Evolutionary conservation across 2,797 vertebrate genomes (phyloP).

Genomic region (Neostethus bicornis): DNA sequence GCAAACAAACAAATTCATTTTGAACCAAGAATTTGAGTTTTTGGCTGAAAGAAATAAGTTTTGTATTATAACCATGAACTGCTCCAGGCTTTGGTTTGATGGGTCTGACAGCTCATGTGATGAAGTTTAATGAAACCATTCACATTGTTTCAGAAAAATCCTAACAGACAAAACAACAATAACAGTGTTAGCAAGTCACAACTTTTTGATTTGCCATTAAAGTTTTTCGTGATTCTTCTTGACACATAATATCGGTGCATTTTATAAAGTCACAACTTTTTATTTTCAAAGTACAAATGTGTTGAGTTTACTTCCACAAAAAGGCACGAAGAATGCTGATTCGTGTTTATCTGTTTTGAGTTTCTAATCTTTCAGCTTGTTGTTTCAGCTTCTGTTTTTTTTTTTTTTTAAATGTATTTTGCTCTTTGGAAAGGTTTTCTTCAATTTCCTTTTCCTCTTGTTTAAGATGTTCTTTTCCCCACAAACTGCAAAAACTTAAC

Average conservation of each 20-base stretch:
- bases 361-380: too few species aligned
- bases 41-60: constrained; percentile 20
- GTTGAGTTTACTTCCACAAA: constrained; percentile 21
- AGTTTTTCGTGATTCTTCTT: constrained; percentile 12
- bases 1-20: constrained; percentile 4
- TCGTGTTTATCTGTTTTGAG: too few species aligned
- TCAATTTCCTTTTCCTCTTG: too few species aligned
- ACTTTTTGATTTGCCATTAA: constrained; percentile 11
- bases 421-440: too few species aligned
- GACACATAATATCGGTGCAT: constrained; percentile 5
- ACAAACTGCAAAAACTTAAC: too few species aligned
- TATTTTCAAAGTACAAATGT: constrained; percentile 43
- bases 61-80: constrained; percentile 25
- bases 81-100: constrained; percentile 10
- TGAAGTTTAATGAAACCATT: constrained; percentile 9
- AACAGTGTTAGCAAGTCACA: too few species aligned
- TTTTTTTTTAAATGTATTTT: too few species aligned
- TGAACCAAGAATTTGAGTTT: constrained; percentile 21
- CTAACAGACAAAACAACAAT: too few species aligned
- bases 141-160: too few species aligned
- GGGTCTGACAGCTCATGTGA: constrained; percentile 16
- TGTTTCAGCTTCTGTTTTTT: too few species aligned
- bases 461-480: too few species aligned
- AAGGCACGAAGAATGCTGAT: too few species aligned
- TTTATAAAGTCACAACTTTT: constrained; percentile 33